Conservation (phyloP, 2,888 invertebrate species). For the Drosophila melanosoma region DNA sequence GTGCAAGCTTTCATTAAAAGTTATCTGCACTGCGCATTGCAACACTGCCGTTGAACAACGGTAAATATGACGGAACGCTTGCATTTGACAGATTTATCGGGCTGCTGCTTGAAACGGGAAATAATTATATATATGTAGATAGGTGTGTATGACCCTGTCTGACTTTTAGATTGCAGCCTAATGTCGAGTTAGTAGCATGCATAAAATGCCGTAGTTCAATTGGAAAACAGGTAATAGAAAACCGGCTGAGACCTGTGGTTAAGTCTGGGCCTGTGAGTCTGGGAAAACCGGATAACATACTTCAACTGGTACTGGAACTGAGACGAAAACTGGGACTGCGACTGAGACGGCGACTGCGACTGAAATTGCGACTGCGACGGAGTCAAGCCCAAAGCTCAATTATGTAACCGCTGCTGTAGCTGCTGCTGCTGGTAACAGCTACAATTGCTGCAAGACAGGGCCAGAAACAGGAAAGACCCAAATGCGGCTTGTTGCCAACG, state of each 20-base stretch:
- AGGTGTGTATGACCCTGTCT: conserved; percentile 40
- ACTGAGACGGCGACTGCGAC: conserved; percentile 27
- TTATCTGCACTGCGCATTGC: neutral
- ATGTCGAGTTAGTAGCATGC: conserved; percentile 19
- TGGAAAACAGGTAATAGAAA: conserved; percentile 49
- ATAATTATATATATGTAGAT: neutral
- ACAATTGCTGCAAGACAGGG: conserved; percentile 17
- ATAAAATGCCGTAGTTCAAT: conserved; percentile 48
- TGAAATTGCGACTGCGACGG: conserved; percentile 22
- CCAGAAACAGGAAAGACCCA: conserved; percentile 36
- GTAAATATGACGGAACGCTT: conserved; percentile 11
- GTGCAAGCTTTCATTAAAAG: conserved; percentile 4
- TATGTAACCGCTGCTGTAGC: conserved; percentile 31
- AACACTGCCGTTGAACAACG: conserved; percentile 15
- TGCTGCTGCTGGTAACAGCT: conserved; percentile 7
- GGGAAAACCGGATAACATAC: conserved; percentile 30
- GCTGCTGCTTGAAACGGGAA: neutral
- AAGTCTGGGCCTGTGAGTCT: conserved; percentile 23
- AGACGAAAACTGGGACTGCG: conserved; percentile 34
- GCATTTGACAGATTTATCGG: conserved; percentile 11
- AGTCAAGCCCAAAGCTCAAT: conserved; percentile 43
- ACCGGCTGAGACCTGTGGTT: conserved; percentile 29
- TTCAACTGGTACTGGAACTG: conserved; percentile 38
- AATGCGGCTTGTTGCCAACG: conserved; percentile 37
- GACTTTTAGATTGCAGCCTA: conserved; percentile 42